Conservation (phyloP, 2,797 vertebrate species). For the Characodon lateralis region DNA sequence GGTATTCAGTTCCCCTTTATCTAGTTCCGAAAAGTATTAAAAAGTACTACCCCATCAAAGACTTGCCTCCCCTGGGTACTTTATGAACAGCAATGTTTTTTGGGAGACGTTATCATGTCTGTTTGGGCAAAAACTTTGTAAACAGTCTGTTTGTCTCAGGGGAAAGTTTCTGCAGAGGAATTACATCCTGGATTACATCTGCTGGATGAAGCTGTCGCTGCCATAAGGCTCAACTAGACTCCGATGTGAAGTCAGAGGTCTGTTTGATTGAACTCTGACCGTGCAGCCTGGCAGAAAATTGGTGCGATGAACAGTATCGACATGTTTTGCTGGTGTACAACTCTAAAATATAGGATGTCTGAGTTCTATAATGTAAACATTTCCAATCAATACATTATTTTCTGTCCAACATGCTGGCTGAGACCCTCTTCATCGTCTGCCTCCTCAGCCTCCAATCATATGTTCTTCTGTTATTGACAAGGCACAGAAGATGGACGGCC, state of each 20-base stretch:
- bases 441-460: background rate
- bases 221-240: background rate
- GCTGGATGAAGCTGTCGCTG: conserved; percentile 1
- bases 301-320: background rate
- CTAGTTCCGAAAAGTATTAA: background rate
- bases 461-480: background rate
- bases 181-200: background rate
- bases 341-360: conserved; percentile 3
- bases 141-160: background rate
- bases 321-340: background rate
- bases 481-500: background rate
- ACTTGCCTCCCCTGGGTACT: background rate
- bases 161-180: conserved; percentile 1
- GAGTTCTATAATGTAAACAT: background rate
- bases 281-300: conserved; percentile 9
- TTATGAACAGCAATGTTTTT: background rate
- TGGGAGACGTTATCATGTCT: background rate
- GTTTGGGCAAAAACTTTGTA: background rate
- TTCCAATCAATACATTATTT: conserved; percentile 2
- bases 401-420: background rate
- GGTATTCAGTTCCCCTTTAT: background rate
- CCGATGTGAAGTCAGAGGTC: background rate
- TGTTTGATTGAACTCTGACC: conserved; percentile 9
- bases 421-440: background rate
- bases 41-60: background rate